Evolutionary conservation across 2,113 vertebrate species (phyloP), one percentile per base, ranked within the genome.

Genomic region (Pelecanoides urinatrix): DNA sequence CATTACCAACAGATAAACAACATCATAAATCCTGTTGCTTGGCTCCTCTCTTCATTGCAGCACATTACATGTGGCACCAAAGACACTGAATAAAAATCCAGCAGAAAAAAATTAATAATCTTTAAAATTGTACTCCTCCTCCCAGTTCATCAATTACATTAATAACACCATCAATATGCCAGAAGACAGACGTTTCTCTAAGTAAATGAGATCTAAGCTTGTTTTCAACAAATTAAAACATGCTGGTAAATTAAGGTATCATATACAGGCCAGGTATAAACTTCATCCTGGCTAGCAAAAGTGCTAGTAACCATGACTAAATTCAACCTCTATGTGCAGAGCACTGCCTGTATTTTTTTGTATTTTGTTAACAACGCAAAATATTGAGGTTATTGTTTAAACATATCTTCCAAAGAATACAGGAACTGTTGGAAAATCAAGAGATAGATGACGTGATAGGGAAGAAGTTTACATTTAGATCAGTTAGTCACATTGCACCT

Each of bases 401-500:
- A 77, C 10, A 9, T 47, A 38, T 50, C 75, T 95, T 94, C 70
- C 81, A 91, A 88, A 95, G 50, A 75, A 88, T 34, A 80, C 9
- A 55, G 40, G n/a, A 92, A 91, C 26, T 26, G 26, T 44, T 42
- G 34, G 73, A 78, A 90, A 96, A 90, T 81, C n/a, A 73, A 79
- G 68, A 92, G 76, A 90, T 36, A 85, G 87, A 96, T 74, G 17
- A 90, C 3, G 49, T 70, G 93, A 80, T 70, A 92, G 50, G 42
- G 68, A 73, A 58, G 45, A 65, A 63, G 71, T 93, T 96, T 88
- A 88, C 78, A 86, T 45, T 86, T 80, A 95, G 44, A 94, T 59
- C 63, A 40, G 45, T 94, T 94, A 90, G 49, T 74, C 47, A 71
- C 80, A 50, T 65, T 63, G 76, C 95, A 89, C 66, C 79, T 81